Evolutionary conservation across 2,888 invertebrate genomes (phyloP).

Genomic region (Syrista parreyssii): DNA sequence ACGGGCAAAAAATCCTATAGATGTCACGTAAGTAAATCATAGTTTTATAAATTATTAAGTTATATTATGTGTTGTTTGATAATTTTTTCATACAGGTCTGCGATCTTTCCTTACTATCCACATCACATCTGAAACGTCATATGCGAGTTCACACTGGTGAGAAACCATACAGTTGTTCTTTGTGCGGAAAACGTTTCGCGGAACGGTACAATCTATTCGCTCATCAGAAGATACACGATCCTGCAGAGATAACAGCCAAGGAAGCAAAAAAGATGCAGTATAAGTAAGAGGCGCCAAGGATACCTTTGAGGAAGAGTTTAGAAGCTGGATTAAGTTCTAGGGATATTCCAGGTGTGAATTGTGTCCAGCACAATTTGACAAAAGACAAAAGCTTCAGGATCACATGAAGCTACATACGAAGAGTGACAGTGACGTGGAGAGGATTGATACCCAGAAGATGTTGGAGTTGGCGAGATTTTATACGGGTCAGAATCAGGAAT

Average conservation of each 20-base stretch:
- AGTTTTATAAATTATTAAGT: not conserved
- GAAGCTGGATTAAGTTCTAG: not conserved
- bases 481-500: slow-evolving; percentile 4
- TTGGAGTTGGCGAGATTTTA: slow-evolving; percentile 5
- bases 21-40: slow-evolving; percentile 45
- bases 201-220: slow-evolving; percentile 62
- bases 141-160: slow-evolving; percentile 76
- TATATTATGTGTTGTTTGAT: not conserved
- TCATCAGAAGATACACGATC: slow-evolving; percentile 58
- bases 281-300: slow-evolving; percentile 33
- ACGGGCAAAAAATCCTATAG: slow-evolving; percentile 54
- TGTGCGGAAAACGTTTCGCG: slow-evolving; percentile 53
- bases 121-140: slow-evolving; percentile 76
- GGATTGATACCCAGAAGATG: not conserved
- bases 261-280: slow-evolving; percentile 34
- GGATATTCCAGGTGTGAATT: slow-evolving; percentile 34
- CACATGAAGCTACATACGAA: slow-evolving; percentile 33
- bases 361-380: slow-evolving; percentile 36
- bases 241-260: slow-evolving; percentile 34
- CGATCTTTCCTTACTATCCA: slow-evolving; percentile 72
- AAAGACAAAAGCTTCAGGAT: slow-evolving; percentile 37
- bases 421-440: slow-evolving; percentile 4
- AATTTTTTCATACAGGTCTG: slow-evolving; percentile 60
- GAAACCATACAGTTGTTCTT: slow-evolving; percentile 46
- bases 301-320: not conserved